Base-by-base conservation (phyloP, 2,888 invertebrate species). In the Agrochola lychnidis region DNA sequence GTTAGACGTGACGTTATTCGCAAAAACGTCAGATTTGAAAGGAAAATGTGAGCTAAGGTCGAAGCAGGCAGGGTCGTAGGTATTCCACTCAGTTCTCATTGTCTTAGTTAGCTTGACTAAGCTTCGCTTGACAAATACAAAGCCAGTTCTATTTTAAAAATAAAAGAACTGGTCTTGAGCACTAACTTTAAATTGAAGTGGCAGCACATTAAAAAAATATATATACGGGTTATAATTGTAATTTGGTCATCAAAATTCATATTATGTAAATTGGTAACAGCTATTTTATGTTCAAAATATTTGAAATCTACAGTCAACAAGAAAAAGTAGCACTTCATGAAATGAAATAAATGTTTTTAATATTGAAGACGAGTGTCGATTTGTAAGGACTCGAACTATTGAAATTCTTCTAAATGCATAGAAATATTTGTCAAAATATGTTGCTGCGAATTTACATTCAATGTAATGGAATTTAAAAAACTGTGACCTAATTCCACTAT, bases 1-100 rank as follows among this genome's bases (percentile, higher is more conserved):
- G 19, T 42, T 16, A 73, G 42, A 19, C n/a, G 4, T 74, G 74
- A 42, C 73, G 30, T 74, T 42, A 74, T n/a, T 12, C 4, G 14
- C 30, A 36, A 19, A 53, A 63, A 63, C 2, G 40, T 57, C 48
- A 16, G 14, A 59, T 40, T 71, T 59, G 1, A 42, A 51, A 30
- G 16, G 30, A 42, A 53, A 42, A 51, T 51, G 12, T 9, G 25
- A 16, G 9, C 19, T 62, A 53, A 22, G 30, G 40, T 72, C 36
- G 19, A 19, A 57, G 42, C 36, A 40, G 10, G n/a, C 45, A 36
- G 30, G n/a, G 19, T 10, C 25, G 45, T 36, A 36, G 36, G 36
- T 25, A 57, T 73, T 57, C 19, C 48, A 48, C 14, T 48, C n/a
- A 16, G 14, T 30, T 25, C 9, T 19, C 36, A 36, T 57, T 57